A percentile compares a stretch with the other conserved stretches of the same genome.
Evolutionary conservation across 2,888 invertebrate species (phyloP).

Genomic region (Andrena bicolor): DNA sequence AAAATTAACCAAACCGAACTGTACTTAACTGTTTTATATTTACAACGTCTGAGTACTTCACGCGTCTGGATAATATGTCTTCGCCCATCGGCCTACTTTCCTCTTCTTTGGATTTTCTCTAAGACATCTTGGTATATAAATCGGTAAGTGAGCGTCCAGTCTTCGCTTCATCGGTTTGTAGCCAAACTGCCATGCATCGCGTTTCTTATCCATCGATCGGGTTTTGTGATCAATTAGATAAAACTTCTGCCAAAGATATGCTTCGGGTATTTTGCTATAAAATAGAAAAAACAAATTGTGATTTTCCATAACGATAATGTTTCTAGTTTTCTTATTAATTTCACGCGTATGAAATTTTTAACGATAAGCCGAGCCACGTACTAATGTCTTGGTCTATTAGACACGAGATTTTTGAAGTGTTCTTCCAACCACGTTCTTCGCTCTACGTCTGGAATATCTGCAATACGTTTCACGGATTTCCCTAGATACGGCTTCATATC

Average conservation of each 20-base stretch:
- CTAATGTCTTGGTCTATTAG: conserved; percentile 89
- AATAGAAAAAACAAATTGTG: conserved; percentile 3
- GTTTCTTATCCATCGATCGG: conserved; percentile 89
- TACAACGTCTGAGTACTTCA: conserved; percentile 62
- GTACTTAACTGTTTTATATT: conserved; percentile 4
- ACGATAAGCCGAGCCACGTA: conserved; percentile 53
- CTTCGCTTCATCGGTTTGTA: conserved; percentile 87
- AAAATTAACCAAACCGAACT: neutral
- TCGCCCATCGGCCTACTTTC: conserved; percentile 87
- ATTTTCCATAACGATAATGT: neutral
- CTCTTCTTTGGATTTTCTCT: conserved; percentile 87
- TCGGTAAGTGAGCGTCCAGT: conserved; percentile 89
- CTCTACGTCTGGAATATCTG: conserved; percentile 90
- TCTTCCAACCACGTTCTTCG: conserved; percentile 90
- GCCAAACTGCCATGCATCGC: conserved; percentile 90
- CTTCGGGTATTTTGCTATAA: conserved; percentile 88
- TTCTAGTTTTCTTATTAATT: neutral
- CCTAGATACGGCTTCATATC: conserved; percentile 92
- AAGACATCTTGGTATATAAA: conserved; percentile 90
- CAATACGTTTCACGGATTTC: conserved; percentile 86
- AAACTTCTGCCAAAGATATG: conserved; percentile 93
- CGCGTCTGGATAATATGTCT: conserved; percentile 88
- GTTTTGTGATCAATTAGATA: conserved; percentile 91
- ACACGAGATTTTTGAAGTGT: conserved; percentile 89
- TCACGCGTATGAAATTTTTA: neutral